Percentiles rank a stretch among this genome's conserved stretches.
phyloP scores from a whole-genome alignment of 2,888 invertebrate genomes.

The Celastrina argiolus region DNA sequence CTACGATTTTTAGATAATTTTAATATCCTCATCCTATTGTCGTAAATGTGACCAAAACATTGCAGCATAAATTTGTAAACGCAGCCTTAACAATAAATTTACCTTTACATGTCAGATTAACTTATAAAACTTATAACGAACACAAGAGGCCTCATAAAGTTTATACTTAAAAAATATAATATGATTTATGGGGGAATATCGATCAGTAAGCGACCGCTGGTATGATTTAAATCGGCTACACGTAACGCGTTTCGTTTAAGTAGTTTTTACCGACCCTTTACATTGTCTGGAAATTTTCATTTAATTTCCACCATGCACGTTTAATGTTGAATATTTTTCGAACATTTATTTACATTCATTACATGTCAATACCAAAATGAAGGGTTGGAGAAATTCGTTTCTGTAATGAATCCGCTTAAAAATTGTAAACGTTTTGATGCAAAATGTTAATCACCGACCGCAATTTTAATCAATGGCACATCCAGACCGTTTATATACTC shows the following conservation, averaged over 20 bases:
- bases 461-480: neutral
- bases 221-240: neutral
- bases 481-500: no score
- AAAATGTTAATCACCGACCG: neutral
- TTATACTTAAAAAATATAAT: no score
- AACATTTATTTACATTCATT: slow-evolving; percentile 2
- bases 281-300: neutral
- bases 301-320: neutral
- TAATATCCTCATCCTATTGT: no score
- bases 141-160: no score
- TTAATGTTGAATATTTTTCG: slow-evolving; percentile 1
- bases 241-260: slow-evolving; percentile 1
- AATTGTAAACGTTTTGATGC: neutral
- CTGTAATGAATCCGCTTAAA: neutral
- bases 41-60: no score
- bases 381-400: neutral
- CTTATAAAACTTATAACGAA: no score
- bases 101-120: no score
- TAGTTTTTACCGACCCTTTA: neutral
- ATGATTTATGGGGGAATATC: no score
- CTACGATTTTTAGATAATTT: no score
- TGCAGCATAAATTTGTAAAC: no score
- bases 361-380: neutral
- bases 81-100: no score
- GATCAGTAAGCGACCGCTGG: no score